Conservation (phyloP, 1,140 invertebrate species). For the Glossosoma conforme region DNA sequence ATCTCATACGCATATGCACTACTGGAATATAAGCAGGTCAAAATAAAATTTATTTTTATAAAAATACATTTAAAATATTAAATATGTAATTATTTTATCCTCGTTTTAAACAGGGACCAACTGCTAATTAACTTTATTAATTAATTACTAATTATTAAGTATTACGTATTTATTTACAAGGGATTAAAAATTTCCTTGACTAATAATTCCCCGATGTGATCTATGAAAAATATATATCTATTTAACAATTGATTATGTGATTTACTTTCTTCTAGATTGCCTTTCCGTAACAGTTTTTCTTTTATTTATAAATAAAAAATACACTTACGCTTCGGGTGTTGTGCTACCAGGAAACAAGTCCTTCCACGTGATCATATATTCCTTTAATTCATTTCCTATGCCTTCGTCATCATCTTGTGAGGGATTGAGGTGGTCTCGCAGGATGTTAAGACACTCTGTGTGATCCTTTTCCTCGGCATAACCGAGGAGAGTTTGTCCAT, state of each 20-base stretch:
- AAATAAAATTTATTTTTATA: neutral
- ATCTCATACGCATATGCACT: constrained; percentile 41
- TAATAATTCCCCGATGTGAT: no score
- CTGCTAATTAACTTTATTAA: no score
- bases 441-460: constrained; percentile 38
- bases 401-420: constrained; percentile 3
- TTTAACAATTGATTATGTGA: no score
- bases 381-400: neutral
- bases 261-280: no score
- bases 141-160: no score
- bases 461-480: constrained; percentile 47
- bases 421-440: constrained; percentile 28
- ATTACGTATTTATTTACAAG: no score
- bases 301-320: no score
- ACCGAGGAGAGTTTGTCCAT: constrained; percentile 39
- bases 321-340: no score
- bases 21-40: constrained; percentile 34
- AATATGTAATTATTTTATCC: neutral
- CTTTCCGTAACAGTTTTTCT: no score
- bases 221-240: no score
- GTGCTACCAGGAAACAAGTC: constrained; percentile 13
- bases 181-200: no score
- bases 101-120: no score
- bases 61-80: neutral
- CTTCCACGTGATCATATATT: neutral